Percentiles rank a stretch among this genome's conserved stretches.
These are phyloP conservation scores for Alloplasta piceator DNA, from an alignment of 2,888 invertebrate species.

Conservation along the genomic window DNA sequence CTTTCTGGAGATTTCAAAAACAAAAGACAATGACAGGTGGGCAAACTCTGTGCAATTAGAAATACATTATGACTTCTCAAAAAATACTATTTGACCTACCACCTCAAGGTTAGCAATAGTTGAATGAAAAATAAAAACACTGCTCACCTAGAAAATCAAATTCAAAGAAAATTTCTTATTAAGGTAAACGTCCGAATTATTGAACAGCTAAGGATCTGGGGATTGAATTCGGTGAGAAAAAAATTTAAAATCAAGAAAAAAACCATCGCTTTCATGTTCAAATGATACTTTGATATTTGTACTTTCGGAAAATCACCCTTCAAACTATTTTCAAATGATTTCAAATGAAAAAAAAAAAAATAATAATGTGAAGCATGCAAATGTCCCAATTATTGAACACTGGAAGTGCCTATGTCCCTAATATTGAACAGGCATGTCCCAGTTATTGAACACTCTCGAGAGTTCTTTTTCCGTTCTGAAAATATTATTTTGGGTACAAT, in stretches of 20 bases:
- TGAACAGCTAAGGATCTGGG: slow-evolving; percentile 6
- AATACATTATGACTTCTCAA: too few species aligned
- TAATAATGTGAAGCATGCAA: slow-evolving; percentile 6
- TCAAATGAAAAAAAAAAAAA: slow-evolving; percentile 9
- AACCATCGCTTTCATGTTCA: slow-evolving; percentile 7
- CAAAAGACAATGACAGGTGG: too few species aligned
- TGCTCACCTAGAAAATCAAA: too few species aligned
- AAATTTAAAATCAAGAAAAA: slow-evolving; percentile 12
- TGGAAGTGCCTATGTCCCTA: slow-evolving; percentile 1
- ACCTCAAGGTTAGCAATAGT: too few species aligned
- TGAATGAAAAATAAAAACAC: too few species aligned
- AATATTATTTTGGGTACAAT: slow-evolving; percentile 3
- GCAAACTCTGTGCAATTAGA: too few species aligned
- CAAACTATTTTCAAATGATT: slow-evolving; percentile 10
- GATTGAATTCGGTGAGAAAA: slow-evolving; percentile 7
- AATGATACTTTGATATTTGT: background rate
- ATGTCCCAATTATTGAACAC: slow-evolving; percentile 14
- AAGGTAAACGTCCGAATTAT: slow-evolving; percentile 5
- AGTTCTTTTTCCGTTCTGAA: slow-evolving; percentile 3
- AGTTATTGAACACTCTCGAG: slow-evolving; percentile 12
- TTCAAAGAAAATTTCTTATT: too few species aligned
- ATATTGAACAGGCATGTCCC: slow-evolving; percentile 12
- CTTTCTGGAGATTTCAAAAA: too few species aligned
- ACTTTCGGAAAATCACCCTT: background rate
- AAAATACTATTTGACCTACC: too few species aligned